Conservation (phyloP, 2,113 vertebrate genomes). For the Hippoglossus stenolepis region DNA sequence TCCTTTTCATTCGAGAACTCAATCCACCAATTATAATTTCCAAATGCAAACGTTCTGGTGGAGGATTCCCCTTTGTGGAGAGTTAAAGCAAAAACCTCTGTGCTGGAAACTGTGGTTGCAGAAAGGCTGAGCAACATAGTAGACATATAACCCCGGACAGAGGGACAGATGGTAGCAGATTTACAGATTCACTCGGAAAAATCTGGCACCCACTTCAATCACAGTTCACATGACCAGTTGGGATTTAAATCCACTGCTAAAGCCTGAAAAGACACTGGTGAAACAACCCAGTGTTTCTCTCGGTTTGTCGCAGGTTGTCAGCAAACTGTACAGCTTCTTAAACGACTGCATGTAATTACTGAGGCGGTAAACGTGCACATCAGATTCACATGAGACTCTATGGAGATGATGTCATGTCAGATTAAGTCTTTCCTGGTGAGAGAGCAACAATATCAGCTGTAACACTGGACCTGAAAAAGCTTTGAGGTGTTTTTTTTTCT, state of each 20-base stretch:
- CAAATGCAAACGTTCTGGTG: neutral
- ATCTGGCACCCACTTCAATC: conserved; percentile 21
- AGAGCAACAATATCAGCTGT: no score
- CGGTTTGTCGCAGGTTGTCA: neutral
- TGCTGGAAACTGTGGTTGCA: neutral
- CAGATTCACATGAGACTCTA: no score
- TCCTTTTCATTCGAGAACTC: no score
- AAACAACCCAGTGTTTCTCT: neutral
- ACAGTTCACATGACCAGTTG: neutral
- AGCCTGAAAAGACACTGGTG: neutral
- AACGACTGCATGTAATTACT: neutral
- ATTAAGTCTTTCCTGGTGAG: no score
- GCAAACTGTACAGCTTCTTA: neutral
- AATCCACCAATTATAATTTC: neutral
- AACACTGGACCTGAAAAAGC: no score
- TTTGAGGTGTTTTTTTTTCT: no score
- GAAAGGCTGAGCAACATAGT: conserved; percentile 5
- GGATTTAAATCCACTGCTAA: neutral
- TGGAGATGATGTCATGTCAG: no score
- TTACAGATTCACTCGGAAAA: conserved; percentile 27
- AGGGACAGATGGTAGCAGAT: conserved; percentile 37
- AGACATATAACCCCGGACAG: conserved; percentile 12
- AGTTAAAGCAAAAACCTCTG: neutral
- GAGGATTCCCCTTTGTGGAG: neutral
- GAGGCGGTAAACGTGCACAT: no score